A percentile compares a stretch with the other conserved stretches of the same genome.
Conservation (phyloP, 2,888 invertebrate species). For the Metellina segmentata region DNA sequence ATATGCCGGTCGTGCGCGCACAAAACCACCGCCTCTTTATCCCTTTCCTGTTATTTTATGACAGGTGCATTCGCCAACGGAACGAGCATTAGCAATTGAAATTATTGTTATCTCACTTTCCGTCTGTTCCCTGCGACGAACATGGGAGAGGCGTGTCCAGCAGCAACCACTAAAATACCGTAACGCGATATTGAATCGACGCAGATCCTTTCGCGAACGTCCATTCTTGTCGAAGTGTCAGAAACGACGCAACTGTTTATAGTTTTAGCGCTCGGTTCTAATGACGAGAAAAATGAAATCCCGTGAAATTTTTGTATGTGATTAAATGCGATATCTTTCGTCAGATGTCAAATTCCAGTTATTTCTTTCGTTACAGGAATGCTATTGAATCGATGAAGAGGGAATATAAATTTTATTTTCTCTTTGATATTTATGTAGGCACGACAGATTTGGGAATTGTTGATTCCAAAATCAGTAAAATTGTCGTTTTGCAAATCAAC, state of each 20-base stretch:
- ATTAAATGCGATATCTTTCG: no score
- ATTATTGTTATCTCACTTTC: slow-evolving; percentile 8
- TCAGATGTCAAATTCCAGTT: no score
- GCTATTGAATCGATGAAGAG: no score
- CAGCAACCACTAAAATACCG: slow-evolving; percentile 29
- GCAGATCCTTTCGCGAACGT: background rate
- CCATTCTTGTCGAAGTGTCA: background rate
- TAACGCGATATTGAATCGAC: background rate
- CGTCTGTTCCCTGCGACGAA: slow-evolving; percentile 3
- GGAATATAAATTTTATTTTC: no score
- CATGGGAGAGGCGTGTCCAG: slow-evolving; percentile 60
- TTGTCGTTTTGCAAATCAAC: no score
- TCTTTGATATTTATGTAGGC: no score
- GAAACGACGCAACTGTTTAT: background rate
- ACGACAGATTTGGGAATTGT: no score
- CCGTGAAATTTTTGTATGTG: no score
- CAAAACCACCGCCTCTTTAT: background rate
- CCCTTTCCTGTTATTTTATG: background rate
- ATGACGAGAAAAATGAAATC: no score
- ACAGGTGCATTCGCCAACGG: slow-evolving; percentile 18
- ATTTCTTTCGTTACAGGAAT: no score
- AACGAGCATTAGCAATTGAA: slow-evolving; percentile 44
- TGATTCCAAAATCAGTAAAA: no score
- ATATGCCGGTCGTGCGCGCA: background rate
- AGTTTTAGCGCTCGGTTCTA: no score